Evolutionary conservation across 2,113 vertebrate species (phyloP).

Genomic region (Oreotrochilus melanogaster): DNA sequence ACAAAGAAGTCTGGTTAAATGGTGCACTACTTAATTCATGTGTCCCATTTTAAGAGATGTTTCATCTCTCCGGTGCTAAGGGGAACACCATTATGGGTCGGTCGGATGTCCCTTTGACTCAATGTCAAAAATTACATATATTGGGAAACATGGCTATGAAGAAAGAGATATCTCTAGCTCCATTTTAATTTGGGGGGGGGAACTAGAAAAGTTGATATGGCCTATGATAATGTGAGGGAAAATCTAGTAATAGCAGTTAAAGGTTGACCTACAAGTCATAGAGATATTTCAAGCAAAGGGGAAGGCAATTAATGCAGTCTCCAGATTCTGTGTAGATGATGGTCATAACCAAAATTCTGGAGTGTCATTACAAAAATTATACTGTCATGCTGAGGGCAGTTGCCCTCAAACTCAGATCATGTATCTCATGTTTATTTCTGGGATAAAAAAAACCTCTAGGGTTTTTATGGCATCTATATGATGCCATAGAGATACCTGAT

Average conservation of each 20-base stretch:
- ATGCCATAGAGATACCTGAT: background rate
- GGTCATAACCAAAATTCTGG: constrained; percentile 6
- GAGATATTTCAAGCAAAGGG: background rate
- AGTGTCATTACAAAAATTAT: background rate
- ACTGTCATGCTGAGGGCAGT: background rate
- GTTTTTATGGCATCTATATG: background rate
- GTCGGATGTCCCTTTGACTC: background rate
- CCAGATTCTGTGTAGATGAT: background rate
- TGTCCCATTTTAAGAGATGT: background rate
- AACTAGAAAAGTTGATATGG: background rate
- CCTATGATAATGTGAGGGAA: background rate
- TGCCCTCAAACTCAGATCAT: background rate
- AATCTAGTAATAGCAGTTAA: constrained; percentile 57
- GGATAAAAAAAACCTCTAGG: too few species aligned
- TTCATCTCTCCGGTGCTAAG: background rate
- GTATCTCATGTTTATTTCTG: background rate
- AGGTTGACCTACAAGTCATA: constrained; percentile 11
- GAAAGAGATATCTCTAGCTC: background rate
- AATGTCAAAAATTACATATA: background rate
- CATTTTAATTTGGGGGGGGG: background rate
- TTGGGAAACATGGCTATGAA: background rate
- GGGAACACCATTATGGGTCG: background rate
- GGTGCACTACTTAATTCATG: background rate
- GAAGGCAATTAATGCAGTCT: background rate
- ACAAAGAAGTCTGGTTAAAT: background rate